Evolutionary conservation across 2,888 invertebrate genomes (phyloP).

Genomic region (Amphimallon solstitiale): DNA sequence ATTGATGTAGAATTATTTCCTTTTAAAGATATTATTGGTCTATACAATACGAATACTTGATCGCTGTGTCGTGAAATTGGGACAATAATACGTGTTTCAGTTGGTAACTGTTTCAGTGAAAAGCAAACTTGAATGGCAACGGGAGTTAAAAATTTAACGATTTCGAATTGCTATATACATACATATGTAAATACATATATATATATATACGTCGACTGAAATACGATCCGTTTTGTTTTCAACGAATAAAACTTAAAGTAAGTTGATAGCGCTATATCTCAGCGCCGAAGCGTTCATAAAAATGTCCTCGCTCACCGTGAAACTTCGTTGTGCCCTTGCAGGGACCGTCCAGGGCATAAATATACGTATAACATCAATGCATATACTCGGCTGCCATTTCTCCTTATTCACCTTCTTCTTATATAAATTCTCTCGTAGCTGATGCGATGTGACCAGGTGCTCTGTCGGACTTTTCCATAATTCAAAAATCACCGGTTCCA

Average conservation of each 20-base stretch:
- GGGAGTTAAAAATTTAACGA: too few species aligned
- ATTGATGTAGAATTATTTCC: too few species aligned
- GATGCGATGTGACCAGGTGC: slow-evolving; percentile 5
- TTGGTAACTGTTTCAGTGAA: too few species aligned
- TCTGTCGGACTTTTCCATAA: neutral
- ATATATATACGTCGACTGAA: slow-evolving; percentile 50
- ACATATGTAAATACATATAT: slow-evolving; percentile 1
- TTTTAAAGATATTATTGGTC: too few species aligned
- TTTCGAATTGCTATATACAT: neutral
- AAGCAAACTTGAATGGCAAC: too few species aligned
- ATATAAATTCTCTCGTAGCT: neutral
- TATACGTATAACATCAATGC: neutral
- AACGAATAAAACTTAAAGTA: slow-evolving; percentile 62
- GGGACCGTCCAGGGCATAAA: slow-evolving; percentile 12
- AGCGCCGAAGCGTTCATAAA: slow-evolving; percentile 62
- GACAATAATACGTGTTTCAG: too few species aligned
- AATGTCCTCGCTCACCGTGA: slow-evolving; percentile 60
- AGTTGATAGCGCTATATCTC: slow-evolving; percentile 65
- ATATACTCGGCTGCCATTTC: slow-evolving; percentile 1
- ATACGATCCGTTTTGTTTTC: slow-evolving; percentile 64
- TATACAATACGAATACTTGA: too few species aligned
- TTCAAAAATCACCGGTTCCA: neutral
- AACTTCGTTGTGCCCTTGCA: slow-evolving; percentile 43
- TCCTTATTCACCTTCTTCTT: neutral
- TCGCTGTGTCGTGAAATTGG: too few species aligned